Base-by-base conservation (phyloP, 2,888 invertebrate genomes). In the Calliopum simillimum region DNA sequence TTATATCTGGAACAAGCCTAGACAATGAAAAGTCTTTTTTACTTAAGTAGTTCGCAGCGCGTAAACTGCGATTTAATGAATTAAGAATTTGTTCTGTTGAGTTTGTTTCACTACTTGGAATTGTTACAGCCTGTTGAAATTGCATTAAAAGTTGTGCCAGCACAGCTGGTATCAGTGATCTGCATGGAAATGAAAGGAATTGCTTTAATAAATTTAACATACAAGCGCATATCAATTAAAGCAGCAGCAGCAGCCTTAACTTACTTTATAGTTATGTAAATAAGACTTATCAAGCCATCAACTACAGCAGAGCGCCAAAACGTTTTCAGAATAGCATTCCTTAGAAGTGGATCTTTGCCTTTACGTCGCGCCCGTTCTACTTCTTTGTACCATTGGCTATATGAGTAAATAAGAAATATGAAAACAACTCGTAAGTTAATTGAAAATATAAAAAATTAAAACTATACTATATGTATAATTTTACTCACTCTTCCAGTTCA, bases 221-320 rank as follows among this genome's bases (percentile, higher is more conserved):
- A 21, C 58, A 67, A 21, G 2, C 25, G 56, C 21, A 21, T 25
- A 13, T 56, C n/a, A 21, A 5, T 56, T 4, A 25, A 56, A 33
- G 5, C 8, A 33, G 33, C 33, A 33, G 21, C 49, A 4, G 46
- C 46, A n/a, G 19, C 41, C 25, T 46, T 14, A 4, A 78, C 80
- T 76, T 75, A 86, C 86, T 85, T 86, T n/a, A 86, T 77, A 6
- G 81, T 68, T 49, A 84, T 84, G 63, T 84, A 86, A 46, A 82
- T 73, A n/a, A 91, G 80, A 73, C 89, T 88, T 83, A 91, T 88
- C 72, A 91, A 77, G 66, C 91, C 88, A 80, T 91, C 92, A 75
- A 92, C 86, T 68, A 91, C 87, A 78, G 91, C 91, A 78, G 91
- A 90, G 78, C 89, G 88, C 89, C 91, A 90, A 84, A 93, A 93